Percentiles rank a stretch among this genome's conserved stretches.
phyloP scores from a whole-genome alignment of 1,140 invertebrate genomes.

The Mycetomoellerius zeteki region DNA sequence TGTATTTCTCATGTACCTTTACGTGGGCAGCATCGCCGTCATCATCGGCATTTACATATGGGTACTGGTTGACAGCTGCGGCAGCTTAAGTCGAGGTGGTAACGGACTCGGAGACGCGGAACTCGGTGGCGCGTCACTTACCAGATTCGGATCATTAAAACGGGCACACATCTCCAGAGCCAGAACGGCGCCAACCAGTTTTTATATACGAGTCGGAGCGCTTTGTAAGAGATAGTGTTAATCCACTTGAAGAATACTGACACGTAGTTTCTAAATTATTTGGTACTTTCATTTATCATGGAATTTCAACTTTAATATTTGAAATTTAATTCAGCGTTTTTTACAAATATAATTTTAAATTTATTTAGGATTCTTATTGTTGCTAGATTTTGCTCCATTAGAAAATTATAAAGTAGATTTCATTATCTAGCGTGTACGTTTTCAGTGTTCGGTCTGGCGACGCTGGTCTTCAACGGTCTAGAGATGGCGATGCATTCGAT shows the following conservation, averaged over 20 bases:
- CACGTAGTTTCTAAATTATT: not conserved
- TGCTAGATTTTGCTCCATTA: not conserved
- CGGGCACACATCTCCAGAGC: slow-evolving; percentile 88
- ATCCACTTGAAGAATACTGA: not conserved
- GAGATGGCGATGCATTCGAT: slow-evolving; percentile 90
- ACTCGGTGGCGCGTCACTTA: slow-evolving; percentile 85
- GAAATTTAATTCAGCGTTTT: not conserved
- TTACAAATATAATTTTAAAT: slow-evolving; percentile 3
- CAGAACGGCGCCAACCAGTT: slow-evolving; percentile 88
- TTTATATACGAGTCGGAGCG: slow-evolving; percentile 90
- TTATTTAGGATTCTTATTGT: not conserved
- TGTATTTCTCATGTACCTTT: slow-evolving; percentile 90
- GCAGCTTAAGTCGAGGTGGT: slow-evolving; percentile 80
- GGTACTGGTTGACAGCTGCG: slow-evolving; percentile 88
- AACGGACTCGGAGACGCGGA: slow-evolving; percentile 83
- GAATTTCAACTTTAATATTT: not conserved
- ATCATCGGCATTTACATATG: slow-evolving; percentile 90
- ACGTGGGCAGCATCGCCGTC: slow-evolving; percentile 89
- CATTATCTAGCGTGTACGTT: slow-evolving; percentile 23
- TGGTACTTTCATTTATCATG: not conserved
- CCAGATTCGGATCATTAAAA: slow-evolving; percentile 88
- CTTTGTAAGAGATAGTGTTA: slow-evolving; percentile 86
- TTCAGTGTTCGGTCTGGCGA: slow-evolving; percentile 90
- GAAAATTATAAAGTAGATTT: not conserved
- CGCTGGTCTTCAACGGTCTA: slow-evolving; percentile 90